A percentile compares a stretch with the other conserved stretches of the same genome.
Conservation (phyloP, 1,140 invertebrate genomes). For the Heliothis virescens region DNA sequence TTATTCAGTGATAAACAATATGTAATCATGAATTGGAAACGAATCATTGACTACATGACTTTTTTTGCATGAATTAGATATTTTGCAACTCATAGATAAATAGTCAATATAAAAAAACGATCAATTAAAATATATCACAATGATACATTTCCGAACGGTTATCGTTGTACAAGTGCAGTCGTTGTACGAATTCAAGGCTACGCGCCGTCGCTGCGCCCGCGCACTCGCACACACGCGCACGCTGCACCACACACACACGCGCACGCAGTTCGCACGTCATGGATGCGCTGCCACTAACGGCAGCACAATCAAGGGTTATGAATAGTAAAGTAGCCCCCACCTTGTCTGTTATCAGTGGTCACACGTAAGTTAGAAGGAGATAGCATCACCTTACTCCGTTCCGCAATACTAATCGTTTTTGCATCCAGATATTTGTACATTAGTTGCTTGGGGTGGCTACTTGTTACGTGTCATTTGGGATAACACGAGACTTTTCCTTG, state of each 20-base stretch:
- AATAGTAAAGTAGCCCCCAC: slow-evolving; percentile 44
- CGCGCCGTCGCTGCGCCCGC: slow-evolving; percentile 57
- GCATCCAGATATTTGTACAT: slow-evolving; percentile 49
- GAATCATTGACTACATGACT: too few species aligned
- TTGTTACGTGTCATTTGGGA: slow-evolving; percentile 16
- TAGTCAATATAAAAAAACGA: slow-evolving; percentile 17
- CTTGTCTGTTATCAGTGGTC: slow-evolving; percentile 22
- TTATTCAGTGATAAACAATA: neutral
- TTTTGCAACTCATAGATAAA: neutral
- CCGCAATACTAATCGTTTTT: slow-evolving; percentile 44
- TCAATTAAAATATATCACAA: slow-evolving; percentile 37
- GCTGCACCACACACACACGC: slow-evolving; percentile 33
- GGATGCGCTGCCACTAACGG: slow-evolving; percentile 49
- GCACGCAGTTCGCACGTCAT: slow-evolving; percentile 39
- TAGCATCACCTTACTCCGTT: slow-evolving; percentile 17
- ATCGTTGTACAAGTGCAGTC: slow-evolving; percentile 75
- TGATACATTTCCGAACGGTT: slow-evolving; percentile 55
- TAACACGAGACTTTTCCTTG: slow-evolving; percentile 7
- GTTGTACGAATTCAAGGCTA: slow-evolving; percentile 78
- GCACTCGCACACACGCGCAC: slow-evolving; percentile 54
- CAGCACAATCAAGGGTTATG: slow-evolving; percentile 50
- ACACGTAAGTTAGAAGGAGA: slow-evolving; percentile 12
- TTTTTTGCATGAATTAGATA: too few species aligned
- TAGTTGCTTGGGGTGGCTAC: slow-evolving; percentile 37
- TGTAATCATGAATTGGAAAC: neutral